phyloP scores from a whole-genome alignment of 2,797 vertebrate genomes.

The Siniperca obscura region DNA sequence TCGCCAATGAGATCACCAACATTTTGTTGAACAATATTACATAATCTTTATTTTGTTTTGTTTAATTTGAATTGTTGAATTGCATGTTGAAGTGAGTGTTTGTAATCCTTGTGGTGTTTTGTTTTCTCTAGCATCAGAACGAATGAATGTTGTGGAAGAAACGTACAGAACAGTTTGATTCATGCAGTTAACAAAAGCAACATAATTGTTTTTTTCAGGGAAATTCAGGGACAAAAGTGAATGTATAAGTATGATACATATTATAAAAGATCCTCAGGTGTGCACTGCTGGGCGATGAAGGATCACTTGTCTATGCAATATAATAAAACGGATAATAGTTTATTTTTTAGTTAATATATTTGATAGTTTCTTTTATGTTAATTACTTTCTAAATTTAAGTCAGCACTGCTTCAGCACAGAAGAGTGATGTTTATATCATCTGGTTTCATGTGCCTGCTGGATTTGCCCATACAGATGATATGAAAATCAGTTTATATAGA shows the following conservation, averaged over 20 bases:
- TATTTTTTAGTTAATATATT: slow-evolving; percentile 51
- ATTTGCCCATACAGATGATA: slow-evolving; percentile 71
- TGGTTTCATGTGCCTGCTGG: slow-evolving; percentile 80
- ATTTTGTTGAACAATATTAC: slow-evolving; percentile 35
- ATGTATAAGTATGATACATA: slow-evolving; percentile 58
- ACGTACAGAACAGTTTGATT: slow-evolving; percentile 23
- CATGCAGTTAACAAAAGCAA: slow-evolving; percentile 28
- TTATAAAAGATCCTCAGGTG: slow-evolving; percentile 42
- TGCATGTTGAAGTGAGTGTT: slow-evolving; percentile 29
- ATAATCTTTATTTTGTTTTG: slow-evolving; percentile 39
- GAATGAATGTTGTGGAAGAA: slow-evolving; percentile 21
- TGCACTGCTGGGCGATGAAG: slow-evolving; percentile 37
- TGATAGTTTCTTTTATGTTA: slow-evolving; percentile 49
- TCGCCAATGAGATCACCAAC: slow-evolving; percentile 66
- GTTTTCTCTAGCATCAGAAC: slow-evolving; percentile 36
- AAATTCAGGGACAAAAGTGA: slow-evolving; percentile 48
- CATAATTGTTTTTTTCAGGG: slow-evolving; percentile 45
- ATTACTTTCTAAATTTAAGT: slow-evolving; percentile 41
- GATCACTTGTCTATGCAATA: slow-evolving; percentile 78
- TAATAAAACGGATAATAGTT: slow-evolving; percentile 39
- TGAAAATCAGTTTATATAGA: slow-evolving; percentile 48
- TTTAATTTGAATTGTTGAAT: slow-evolving; percentile 7
- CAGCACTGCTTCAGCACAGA: slow-evolving; percentile 66
- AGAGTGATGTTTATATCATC: slow-evolving; percentile 67
- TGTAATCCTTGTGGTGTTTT: slow-evolving; percentile 39